Percentiles rank a stretch among this genome's conserved stretches.
Conservation (phyloP, 2,797 vertebrate species). For the Pseudocheirus occidentalis region DNA sequence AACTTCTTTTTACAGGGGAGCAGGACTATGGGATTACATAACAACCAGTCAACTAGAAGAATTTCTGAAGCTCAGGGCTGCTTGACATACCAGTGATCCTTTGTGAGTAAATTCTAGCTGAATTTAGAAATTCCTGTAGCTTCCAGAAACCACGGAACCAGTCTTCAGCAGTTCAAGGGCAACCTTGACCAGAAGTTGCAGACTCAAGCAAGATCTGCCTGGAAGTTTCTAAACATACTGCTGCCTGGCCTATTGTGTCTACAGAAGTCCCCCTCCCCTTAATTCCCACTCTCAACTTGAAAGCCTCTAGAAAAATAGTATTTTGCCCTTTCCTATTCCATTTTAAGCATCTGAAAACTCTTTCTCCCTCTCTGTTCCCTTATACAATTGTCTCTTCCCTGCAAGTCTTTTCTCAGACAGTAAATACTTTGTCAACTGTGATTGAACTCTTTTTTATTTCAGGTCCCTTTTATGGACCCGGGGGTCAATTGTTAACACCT, state of each 20-base stretch:
- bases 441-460: neutral
- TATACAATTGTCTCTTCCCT: neutral
- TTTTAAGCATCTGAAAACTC: neutral
- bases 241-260: neutral
- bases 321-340: neutral
- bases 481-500: neutral
- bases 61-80: neutral
- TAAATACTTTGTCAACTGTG: neutral
- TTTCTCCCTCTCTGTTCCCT: neutral
- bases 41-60: neutral
- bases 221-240: neutral
- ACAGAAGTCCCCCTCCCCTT: neutral
- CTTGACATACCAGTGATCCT: neutral
- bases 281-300: neutral
- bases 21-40: neutral
- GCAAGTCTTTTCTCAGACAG: neutral
- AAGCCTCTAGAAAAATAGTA: neutral
- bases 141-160: neutral
- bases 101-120: neutral
- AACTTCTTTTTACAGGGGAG: neutral
- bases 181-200: neutral
- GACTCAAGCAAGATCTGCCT: neutral
- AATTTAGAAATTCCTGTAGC: neutral
- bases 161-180: neutral
- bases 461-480: neutral